These are phyloP conservation scores for Nebria ingens DNA, from an alignment of 1,140 invertebrate genomes.

Conservation along the genomic window DNA sequence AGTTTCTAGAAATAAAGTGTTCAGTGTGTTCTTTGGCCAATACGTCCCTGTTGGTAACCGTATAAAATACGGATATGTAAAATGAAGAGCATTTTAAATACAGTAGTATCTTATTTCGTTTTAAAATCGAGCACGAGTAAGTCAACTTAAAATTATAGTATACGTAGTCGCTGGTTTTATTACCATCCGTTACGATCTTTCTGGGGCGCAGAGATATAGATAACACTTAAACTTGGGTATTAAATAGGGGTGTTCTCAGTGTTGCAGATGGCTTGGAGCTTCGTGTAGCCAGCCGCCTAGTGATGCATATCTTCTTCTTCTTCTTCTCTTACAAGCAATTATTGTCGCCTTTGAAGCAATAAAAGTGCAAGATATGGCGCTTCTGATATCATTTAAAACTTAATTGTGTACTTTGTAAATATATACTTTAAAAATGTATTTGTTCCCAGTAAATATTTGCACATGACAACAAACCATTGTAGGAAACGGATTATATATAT, in stretches of 20 bases:
- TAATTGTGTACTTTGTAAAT: not conserved
- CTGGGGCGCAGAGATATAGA: not conserved
- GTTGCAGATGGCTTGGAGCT: slow-evolving; percentile 3
- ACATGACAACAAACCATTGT: too few relatives aligned
- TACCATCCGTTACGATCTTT: not conserved
- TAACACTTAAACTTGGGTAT: slow-evolving; percentile 1
- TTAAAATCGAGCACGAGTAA: not conserved
- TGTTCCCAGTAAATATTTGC: too few relatives aligned
- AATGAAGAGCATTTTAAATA: not conserved
- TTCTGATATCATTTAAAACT: not conserved
- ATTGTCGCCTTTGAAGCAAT: not conserved
- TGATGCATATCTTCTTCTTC: not conserved
- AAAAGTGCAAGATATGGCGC: too few relatives aligned
- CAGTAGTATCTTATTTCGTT: not conserved
- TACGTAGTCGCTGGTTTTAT: not conserved
- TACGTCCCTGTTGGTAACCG: not conserved
- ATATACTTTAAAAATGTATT: not conserved
- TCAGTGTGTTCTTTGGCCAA: too few relatives aligned
- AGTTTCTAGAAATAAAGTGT: too few relatives aligned
- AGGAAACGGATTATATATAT: too few relatives aligned
- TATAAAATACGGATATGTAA: not conserved
- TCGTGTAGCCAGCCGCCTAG: too few relatives aligned
- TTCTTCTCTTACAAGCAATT: slow-evolving; percentile 4
- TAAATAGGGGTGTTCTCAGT: slow-evolving; percentile 5
- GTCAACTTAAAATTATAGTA: slow-evolving; percentile 4